Percentiles rank a stretch among this genome's conserved stretches.
Conservation (phyloP, 2,888 invertebrate species). For the Nudaria mundana region DNA sequence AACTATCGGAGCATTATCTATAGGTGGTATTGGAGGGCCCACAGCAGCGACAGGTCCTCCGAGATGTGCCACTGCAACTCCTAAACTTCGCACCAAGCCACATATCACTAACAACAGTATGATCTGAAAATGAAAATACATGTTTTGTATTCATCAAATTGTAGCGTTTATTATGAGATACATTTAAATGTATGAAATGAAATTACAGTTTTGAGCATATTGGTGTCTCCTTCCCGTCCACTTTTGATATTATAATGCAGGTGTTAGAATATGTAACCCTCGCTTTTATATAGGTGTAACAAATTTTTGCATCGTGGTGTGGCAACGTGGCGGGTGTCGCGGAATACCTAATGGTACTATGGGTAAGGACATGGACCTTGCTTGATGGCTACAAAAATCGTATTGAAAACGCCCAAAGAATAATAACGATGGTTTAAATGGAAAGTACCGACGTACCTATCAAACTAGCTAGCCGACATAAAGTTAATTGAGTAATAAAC, state of each 20-base stretch:
- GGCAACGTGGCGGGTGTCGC: conserved; percentile 68
- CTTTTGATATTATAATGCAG: conserved; percentile 70
- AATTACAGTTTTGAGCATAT: conserved; percentile 62
- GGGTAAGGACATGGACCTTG: conserved; percentile 76
- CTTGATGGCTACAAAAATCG: conserved; percentile 78
- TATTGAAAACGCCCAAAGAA: conserved; percentile 73
- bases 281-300: conserved; percentile 79
- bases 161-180: conserved; percentile 11
- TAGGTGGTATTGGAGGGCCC: conserved; percentile 21
- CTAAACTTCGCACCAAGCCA: conserved; percentile 52
- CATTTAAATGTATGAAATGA: not conserved
- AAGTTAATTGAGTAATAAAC: conserved; percentile 5
- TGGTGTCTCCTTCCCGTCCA: conserved; percentile 50
- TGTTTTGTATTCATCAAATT: conserved; percentile 1
- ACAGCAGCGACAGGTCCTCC: conserved; percentile 9
- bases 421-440: conserved; percentile 68
- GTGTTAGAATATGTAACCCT: conserved; percentile 66
- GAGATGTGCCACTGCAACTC: conserved; percentile 35
- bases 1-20: conserved; percentile 74
- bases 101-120: conserved; percentile 46
- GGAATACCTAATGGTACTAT: conserved; percentile 77
- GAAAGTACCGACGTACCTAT: conserved; percentile 58
- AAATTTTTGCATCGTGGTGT: conserved; percentile 78
- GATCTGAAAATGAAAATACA: conserved; percentile 47
- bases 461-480: conserved; percentile 20